Evolutionary conservation across 2,797 vertebrate genomes (phyloP).

Genomic region (Typhlichthys eigenmanni): DNA sequence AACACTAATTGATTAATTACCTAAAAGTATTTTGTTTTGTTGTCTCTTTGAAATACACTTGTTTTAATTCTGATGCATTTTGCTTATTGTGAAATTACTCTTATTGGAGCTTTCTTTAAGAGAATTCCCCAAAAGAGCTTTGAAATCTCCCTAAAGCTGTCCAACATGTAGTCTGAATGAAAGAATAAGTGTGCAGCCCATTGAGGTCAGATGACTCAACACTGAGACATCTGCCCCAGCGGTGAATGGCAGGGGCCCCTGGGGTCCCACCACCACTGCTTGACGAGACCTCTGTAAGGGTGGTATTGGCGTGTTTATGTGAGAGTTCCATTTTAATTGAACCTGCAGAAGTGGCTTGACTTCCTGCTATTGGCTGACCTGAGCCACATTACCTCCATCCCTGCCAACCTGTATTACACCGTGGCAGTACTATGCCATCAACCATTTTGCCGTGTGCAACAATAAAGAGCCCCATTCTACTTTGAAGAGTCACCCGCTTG

Average conservation of each 20-base stretch:
- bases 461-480: slow-evolving; percentile 27
- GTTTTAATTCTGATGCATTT: not conserved
- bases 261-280: slow-evolving; percentile 15
- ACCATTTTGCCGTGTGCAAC: slow-evolving; percentile 14
- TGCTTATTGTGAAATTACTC: slow-evolving; percentile 19
- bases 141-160: slow-evolving; percentile 44
- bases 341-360: not conserved
- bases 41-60: not conserved
- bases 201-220: slow-evolving; percentile 54
- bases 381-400: slow-evolving; percentile 2
- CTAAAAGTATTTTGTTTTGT: not conserved
- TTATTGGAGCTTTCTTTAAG: slow-evolving; percentile 18
- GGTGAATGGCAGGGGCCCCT: slow-evolving; percentile 33
- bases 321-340: slow-evolving; percentile 25
- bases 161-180: slow-evolving; percentile 30
- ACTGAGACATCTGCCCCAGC: slow-evolving; percentile 56
- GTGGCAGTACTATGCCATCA: not conserved
- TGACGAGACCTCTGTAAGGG: slow-evolving; percentile 34
- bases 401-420: not conserved
- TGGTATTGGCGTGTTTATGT: slow-evolving; percentile 16
- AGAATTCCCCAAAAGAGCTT: slow-evolving; percentile 45
- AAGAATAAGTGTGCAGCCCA: slow-evolving; percentile 41
- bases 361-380: slow-evolving; percentile 10
- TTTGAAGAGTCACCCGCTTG: slow-evolving; percentile 33
- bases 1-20: too few relatives aligned